phyloP scores from a whole-genome alignment of 2,113 vertebrate genomes.

The Channa argus region DNA sequence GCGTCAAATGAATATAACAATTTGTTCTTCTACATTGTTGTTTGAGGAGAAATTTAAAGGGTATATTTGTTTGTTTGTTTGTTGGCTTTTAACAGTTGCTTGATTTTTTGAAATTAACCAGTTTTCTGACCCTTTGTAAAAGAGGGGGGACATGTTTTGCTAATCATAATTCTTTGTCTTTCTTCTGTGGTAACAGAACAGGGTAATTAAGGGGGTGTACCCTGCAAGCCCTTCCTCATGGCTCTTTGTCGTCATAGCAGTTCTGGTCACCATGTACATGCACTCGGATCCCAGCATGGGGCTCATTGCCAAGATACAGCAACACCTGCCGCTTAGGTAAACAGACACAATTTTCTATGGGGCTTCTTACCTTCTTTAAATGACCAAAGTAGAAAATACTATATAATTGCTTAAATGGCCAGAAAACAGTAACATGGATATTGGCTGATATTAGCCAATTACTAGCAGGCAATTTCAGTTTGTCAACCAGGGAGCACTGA shows the following conservation, averaged over 20 bases:
- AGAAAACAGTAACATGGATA: too few species aligned
- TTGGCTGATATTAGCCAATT: too few species aligned
- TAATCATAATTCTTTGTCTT: constrained; percentile 1
- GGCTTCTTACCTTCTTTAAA: too few species aligned
- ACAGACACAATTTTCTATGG: too few species aligned
- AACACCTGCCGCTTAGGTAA: constrained; percentile 89
- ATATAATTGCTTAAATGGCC: too few species aligned
- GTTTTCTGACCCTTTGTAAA: background rate
- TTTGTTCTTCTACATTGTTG: background rate
- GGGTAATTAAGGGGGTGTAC: constrained; percentile 88
- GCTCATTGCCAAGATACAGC: constrained; percentile 90
- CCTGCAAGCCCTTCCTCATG: constrained; percentile 91
- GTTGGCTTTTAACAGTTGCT: too few species aligned
- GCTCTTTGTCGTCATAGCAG: constrained; percentile 90
- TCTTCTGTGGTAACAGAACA: constrained; percentile 82
- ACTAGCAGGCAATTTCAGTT: too few species aligned
- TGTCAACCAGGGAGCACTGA: too few species aligned
- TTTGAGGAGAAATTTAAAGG: too few species aligned
- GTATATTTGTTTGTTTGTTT: too few species aligned
- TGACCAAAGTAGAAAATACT: too few species aligned
- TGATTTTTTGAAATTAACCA: background rate
- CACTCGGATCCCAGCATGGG: constrained; percentile 92
- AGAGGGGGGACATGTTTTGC: background rate
- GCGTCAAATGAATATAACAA: background rate
- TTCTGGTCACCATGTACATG: constrained; percentile 89